These are phyloP conservation scores for Tuberolachnus salignus DNA, from an alignment of 2,888 invertebrate species.

Conservation along the genomic window DNA sequence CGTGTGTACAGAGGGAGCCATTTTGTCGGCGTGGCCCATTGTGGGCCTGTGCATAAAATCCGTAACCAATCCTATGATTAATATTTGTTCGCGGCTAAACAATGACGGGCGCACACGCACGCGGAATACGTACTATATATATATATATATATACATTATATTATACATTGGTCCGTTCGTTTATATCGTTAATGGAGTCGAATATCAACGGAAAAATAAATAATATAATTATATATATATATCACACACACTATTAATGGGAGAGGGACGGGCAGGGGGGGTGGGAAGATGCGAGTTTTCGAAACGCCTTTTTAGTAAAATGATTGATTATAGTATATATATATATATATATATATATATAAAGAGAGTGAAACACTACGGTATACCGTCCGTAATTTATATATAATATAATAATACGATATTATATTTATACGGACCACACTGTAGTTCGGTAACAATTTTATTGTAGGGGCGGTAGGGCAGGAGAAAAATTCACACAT, in stretches of 20 bases:
- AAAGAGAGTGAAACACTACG: no score
- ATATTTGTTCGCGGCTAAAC: constrained; percentile 55
- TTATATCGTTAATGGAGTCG: constrained; percentile 33
- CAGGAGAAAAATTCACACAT: no score
- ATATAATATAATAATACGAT: no score
- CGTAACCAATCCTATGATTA: constrained; percentile 55
- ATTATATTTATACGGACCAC: not conserved
- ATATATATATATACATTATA: no score
- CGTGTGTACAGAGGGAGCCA: constrained; percentile 29
- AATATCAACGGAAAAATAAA: constrained; percentile 40
- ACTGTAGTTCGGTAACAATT: no score
- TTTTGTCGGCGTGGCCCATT: constrained; percentile 41
- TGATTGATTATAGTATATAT: constrained; percentile 29
- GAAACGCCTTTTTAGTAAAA: constrained; percentile 48
- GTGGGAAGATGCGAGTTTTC: no score
- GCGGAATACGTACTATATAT: not conserved
- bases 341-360: not conserved
- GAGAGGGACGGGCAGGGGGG: no score
- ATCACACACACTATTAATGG: no score
- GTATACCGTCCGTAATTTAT: no score
- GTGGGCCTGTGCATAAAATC: constrained; percentile 16
- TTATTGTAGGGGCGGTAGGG: no score
- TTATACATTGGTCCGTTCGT: not conserved
- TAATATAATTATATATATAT: no score
- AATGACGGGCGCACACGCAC: constrained; percentile 22